A percentile compares a stretch with the other conserved stretches of the same genome.
Conservation (phyloP, 2,113 vertebrate genomes). For the Hippoglossus stenolepis region DNA sequence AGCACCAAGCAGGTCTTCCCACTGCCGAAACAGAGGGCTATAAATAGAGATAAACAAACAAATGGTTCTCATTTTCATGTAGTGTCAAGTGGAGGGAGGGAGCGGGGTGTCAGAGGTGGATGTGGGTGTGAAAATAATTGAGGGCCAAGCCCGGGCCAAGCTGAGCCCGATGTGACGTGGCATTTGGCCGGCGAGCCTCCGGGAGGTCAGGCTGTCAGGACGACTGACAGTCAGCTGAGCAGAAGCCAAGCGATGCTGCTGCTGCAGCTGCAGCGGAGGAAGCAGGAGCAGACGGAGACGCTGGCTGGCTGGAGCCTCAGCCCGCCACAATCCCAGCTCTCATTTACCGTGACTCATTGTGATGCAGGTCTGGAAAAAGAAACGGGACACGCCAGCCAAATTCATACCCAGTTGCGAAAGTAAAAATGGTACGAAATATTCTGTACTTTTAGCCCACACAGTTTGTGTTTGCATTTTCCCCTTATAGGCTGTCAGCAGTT, state of each 20-base stretch:
- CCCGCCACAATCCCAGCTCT: constrained; percentile 13
- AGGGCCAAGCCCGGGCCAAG: constrained; percentile 29
- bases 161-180: constrained; percentile 36
- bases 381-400: background rate
- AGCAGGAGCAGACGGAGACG: background rate
- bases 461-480: background rate
- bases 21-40: constrained; percentile 12
- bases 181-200: constrained; percentile 54
- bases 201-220: constrained; percentile 69
- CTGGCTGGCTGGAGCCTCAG: constrained; percentile 29
- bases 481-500: background rate
- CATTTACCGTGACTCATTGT: constrained; percentile 16
- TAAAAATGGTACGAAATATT: constrained; percentile 6
- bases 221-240: constrained; percentile 60
- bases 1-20: background rate
- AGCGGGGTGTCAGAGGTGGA: constrained; percentile 6
- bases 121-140: constrained; percentile 57
- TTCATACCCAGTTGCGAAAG: background rate
- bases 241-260: constrained; percentile 47
- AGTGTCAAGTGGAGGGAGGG: constrained; percentile 10
- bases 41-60: constrained; percentile 49
- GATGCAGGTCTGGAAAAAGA: background rate
- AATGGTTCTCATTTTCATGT: constrained; percentile 47
- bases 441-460: background rate
- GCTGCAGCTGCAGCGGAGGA: background rate